Percentiles rank a stretch among this genome's conserved stretches.
phyloP scores from a whole-genome alignment of 2,888 invertebrate species.

The Chymomyza procnemis region DNA sequence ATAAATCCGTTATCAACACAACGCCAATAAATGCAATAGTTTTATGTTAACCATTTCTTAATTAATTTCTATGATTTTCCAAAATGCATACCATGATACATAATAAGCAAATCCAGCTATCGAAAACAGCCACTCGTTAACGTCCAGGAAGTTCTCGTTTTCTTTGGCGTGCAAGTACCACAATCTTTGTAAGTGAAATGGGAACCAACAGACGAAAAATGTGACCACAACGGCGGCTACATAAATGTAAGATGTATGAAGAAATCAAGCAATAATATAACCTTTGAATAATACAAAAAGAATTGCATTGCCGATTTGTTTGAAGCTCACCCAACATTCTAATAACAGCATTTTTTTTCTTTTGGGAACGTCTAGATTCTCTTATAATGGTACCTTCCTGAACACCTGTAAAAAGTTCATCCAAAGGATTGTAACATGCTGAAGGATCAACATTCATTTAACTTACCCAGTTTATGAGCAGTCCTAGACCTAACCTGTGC shows the following conservation, averaged over 20 bases:
- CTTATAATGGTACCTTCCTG: conserved; percentile 84
- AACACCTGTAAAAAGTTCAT: conserved; percentile 69
- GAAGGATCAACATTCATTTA: background rate
- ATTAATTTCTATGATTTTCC: background rate
- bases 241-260: background rate
- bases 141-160: conserved; percentile 81
- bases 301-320: background rate
- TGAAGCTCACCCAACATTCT: conserved; percentile 86
- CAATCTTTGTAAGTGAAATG: conserved; percentile 94
- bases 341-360: conserved; percentile 87
- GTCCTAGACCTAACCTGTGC: conserved; percentile 82
- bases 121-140: conserved; percentile 89
- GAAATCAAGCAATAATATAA: background rate
- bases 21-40: too few relatives aligned
- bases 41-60: too few relatives aligned
- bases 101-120: conserved; percentile 90
- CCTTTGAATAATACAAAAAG: background rate
- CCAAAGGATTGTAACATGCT: background rate
- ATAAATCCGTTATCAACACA: too few relatives aligned
- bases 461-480: conserved; percentile 78
- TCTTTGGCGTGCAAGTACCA: conserved; percentile 87
- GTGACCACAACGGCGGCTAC: conserved; percentile 94
- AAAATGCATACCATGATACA: conserved; percentile 80
- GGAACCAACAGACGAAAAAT: conserved; percentile 97
- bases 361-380: conserved; percentile 84